Evolutionary conservation across 2,113 vertebrate genomes (phyloP).

Genomic region (Trogon melanurus): DNA sequence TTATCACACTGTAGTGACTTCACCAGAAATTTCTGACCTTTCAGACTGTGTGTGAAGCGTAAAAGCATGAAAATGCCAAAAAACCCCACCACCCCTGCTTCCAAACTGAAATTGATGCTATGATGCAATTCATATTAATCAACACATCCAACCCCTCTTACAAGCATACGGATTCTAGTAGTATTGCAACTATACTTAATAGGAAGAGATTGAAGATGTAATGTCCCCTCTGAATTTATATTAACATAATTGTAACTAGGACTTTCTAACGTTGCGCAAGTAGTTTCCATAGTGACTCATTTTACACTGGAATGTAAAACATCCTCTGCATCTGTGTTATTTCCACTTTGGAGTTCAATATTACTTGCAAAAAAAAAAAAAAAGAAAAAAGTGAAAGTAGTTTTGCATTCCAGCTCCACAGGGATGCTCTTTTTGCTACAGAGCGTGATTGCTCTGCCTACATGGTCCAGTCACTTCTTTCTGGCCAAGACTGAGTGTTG

Average conservation of each 20-base stretch:
- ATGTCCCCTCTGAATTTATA: not conserved
- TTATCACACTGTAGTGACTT: not conserved
- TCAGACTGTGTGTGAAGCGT: not conserved
- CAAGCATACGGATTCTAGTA: not conserved
- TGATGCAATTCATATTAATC: not conserved
- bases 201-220: not conserved
- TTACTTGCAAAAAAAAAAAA: not conserved
- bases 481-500: not conserved
- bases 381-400: not conserved
- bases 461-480: not conserved
- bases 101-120: not conserved
- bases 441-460: not conserved
- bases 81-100: not conserved
- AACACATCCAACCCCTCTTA: not conserved
- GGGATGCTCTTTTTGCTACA: not conserved
- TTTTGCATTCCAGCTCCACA: not conserved
- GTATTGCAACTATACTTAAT: not conserved
- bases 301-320: not conserved
- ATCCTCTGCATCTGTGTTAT: not conserved
- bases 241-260: not conserved
- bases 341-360: not conserved
- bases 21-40: not conserved
- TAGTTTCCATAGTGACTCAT: slow-evolving; percentile 25
- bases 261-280: not conserved
- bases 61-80: not conserved